Conservation (phyloP, 2,888 invertebrate genomes). For the Cepaea hortensis region DNA sequence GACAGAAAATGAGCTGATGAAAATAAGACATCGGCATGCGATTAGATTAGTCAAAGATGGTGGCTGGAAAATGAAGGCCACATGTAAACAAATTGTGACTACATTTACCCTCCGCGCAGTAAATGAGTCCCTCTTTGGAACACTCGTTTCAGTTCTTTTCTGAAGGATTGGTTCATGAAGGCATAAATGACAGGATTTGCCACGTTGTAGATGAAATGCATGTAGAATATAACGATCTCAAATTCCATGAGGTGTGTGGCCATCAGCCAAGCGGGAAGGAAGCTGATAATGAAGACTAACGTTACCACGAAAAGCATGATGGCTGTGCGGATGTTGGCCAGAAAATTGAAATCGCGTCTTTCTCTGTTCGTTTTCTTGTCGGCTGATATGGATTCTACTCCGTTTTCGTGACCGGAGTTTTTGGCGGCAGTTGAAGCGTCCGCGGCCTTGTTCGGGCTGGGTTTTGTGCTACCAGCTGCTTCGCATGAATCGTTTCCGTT, state of each 20-base stretch:
- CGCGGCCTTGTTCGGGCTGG: background rate
- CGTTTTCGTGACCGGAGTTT: constrained; percentile 30
- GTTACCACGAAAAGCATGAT: constrained; percentile 76
- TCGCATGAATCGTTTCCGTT: background rate
- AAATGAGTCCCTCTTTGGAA: constrained; percentile 55
- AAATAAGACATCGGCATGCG: background rate
- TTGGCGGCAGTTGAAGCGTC: background rate
- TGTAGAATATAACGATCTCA: constrained; percentile 72
- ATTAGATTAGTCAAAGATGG: background rate
- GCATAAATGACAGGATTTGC: constrained; percentile 76
- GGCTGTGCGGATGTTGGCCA: constrained; percentile 76
- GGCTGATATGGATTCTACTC: constrained; percentile 34
- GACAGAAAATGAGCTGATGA: background rate
- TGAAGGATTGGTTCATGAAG: constrained; percentile 75
- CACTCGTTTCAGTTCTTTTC: constrained; percentile 70
- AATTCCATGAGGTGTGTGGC: constrained; percentile 64
- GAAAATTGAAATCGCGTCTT: constrained; percentile 66
- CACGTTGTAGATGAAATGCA: constrained; percentile 75
- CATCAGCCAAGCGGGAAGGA: constrained; percentile 75
- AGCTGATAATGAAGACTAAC: constrained; percentile 75
- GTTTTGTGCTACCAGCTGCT: background rate
- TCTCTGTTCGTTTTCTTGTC: constrained; percentile 56
- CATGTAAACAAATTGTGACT: background rate
- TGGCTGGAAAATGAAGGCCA: constrained; percentile 23
- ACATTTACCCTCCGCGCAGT: constrained; percentile 38